Evolutionary conservation across 2,113 vertebrate genomes (phyloP), one percentile per base, ranked within the genome.

Genomic region (Mixornis gularis): DNA sequence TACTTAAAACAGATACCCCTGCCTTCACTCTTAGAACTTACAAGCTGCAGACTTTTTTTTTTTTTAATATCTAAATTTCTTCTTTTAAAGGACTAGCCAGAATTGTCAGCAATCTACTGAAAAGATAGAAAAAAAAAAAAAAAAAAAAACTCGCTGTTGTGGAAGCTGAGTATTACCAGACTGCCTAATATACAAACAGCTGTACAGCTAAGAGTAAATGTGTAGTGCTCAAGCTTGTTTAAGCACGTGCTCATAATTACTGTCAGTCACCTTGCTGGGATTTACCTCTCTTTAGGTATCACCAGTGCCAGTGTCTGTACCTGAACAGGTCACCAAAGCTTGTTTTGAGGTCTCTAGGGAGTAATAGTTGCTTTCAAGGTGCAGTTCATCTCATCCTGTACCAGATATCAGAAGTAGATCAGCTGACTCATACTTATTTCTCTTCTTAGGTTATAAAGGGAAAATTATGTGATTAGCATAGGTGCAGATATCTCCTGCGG

Each of bases 381-480:
- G 38, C 46, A 76, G 24, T 56, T 85, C 41, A 27, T 46, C 32
- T 65, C 62, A 53, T 26, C 1, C 0, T 62, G 19, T 41, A 32
- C 36, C 55, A 85, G 38, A 30, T 58, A 89, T 17, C 49, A 85
- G 73, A 86, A 89, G 49, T 1, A 49, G 38, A 87, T 79, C 38
- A 58, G 44, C 32, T 91, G 93, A 92, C 53, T 92, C 80, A 92
- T 59, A 94, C 44, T 93, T 78, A 92, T 66, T 92, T 92, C 20
- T 85, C 29, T 66, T 65, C 38, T 56, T 85, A 36, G 49, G 25
- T 82, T 82, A 73, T 22, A 89, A 89, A 87, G 29, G 59, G 59
- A 69, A 92, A 93, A 87, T 17, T 0, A 72, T 43, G 70, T 69
- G 44, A 85, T 89, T 92, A 89, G 19, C 41, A 59, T 6, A 74